Base-by-base conservation (phyloP, 2,797 vertebrate genomes). In the Kryptopterus vitreolus region DNA sequence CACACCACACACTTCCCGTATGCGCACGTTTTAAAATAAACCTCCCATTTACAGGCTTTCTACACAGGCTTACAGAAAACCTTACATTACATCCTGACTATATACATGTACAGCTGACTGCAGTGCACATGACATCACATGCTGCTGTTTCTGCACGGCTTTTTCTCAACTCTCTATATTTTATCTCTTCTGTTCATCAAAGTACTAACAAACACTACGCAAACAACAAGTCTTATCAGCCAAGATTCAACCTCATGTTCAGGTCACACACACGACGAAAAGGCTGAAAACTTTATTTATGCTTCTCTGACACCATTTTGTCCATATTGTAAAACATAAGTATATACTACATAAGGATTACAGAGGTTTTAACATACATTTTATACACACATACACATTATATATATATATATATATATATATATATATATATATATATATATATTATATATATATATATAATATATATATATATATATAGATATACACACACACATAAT, bases 1-100 rank as follows among this genome's bases (percentile, higher is more conserved):
- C n/a, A n/a, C n/a, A n/a, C 38, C 52, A 55, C n/a, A 46, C 61
- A 26, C 13, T 10, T 3, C 10, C 2, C 53, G n/a, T 33, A 12
- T 22, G 46, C 68, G 29, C 24, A 65, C 46, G 38, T 26, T 48
- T 68, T 68, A 48, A 79, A 79, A 79, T 80, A 80, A 80, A 43
- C 78, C 55, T 33, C 46, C 48, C 29, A 29, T 71, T 55, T 59
- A 18, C 20, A 50, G 57, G 55, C 43, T 31, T 46, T 0, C n/a
- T 80, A n/a, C 24, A 70, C 0, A 24, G n/a, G 46, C 69, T 48
- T 70, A 31, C 35, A 31, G n/a, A 3, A 43, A 3, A 65, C 12
- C 12, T 50, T 18, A 72, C 29, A 33, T 29, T 31, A 50, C 18
- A 29, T 70, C 50, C 15, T 53, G 29, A 53, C 18, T 20, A 68